Evolutionary conservation across 2,797 vertebrate species (phyloP).

Genomic region (Triplophysa yarkandensis): DNA sequence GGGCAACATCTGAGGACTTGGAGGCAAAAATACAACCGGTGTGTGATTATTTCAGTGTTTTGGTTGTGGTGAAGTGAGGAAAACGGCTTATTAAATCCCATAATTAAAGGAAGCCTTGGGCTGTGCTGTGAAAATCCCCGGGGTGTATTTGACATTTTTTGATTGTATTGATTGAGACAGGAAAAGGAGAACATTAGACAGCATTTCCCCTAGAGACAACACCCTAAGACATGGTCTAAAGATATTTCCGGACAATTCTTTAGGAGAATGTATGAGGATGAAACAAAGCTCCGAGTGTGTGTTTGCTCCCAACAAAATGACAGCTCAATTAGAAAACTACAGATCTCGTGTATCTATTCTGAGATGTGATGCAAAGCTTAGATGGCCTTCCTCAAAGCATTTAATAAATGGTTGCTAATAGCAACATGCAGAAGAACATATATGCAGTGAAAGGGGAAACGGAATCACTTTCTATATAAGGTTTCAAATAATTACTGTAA

Average conservation of each 20-base stretch:
- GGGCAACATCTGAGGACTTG: slow-evolving; percentile 11
- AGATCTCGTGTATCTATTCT: slow-evolving; percentile 21
- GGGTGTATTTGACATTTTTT: slow-evolving; percentile 49
- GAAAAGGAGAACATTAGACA: slow-evolving; percentile 43
- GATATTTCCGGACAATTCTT: background rate
- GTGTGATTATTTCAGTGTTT: slow-evolving; percentile 4
- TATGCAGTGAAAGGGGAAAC: slow-evolving; percentile 28
- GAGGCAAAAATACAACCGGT: background rate
- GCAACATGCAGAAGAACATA: slow-evolving; percentile 73
- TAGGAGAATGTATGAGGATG: background rate
- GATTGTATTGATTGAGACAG: slow-evolving; percentile 46
- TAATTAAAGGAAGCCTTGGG: slow-evolving; percentile 51
- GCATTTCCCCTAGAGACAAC: slow-evolving; percentile 3
- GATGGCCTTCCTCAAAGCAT: slow-evolving; percentile 68
- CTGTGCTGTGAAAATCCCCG: slow-evolving; percentile 29
- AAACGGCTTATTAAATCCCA: slow-evolving; percentile 43
- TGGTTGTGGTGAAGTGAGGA: slow-evolving; percentile 16
- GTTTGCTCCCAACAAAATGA: slow-evolving; percentile 2
- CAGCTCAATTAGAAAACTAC: slow-evolving; percentile 1
- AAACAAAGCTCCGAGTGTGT: background rate
- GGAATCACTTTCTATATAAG: slow-evolving; percentile 22
- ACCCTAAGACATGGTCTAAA: slow-evolving; percentile 1
- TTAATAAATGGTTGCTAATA: slow-evolving; percentile 79
- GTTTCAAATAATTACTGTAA: background rate
- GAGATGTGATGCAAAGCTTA: slow-evolving; percentile 44